phyloP scores from a whole-genome alignment of 2,113 vertebrate genomes.

The Chionodraco myersi region DNA sequence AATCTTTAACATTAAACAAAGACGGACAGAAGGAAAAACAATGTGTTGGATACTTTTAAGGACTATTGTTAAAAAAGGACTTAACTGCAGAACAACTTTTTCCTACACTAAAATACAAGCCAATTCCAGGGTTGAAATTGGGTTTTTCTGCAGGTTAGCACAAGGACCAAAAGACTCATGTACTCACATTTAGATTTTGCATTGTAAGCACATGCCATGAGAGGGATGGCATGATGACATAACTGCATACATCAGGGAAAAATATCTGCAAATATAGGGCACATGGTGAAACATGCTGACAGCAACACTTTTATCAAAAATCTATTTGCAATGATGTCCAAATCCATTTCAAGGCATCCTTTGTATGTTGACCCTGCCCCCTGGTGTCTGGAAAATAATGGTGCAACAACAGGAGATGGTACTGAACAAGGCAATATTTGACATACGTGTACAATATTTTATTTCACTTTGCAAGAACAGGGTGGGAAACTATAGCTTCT shows the following conservation, averaged over 20 bases:
- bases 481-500: conserved; percentile 39
- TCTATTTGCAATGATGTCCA: neutral
- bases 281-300: conserved; percentile 37
- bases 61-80: neutral
- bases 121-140: neutral
- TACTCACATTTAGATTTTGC: conserved; percentile 1
- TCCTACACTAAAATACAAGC: neutral
- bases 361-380: conserved; percentile 37
- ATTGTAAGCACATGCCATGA: conserved; percentile 4
- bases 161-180: neutral
- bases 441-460: conserved; percentile 25
- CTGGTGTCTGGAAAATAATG: conserved; percentile 33
- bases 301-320: neutral
- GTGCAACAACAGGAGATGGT: neutral
- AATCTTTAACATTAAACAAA: too few relatives aligned
- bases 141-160: neutral
- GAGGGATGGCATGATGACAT: conserved; percentile 24
- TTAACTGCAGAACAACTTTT: neutral
- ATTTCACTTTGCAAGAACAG: conserved; percentile 50
- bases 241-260: conserved; percentile 37
- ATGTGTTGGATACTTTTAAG: neutral
- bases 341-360: neutral
- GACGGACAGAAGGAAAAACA: neutral
- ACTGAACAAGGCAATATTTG: neutral
- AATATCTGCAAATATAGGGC: conserved; percentile 23